These are phyloP conservation scores for Corythornis cristatus DNA, from an alignment of 2,113 vertebrate species.

Conservation along the genomic window DNA sequence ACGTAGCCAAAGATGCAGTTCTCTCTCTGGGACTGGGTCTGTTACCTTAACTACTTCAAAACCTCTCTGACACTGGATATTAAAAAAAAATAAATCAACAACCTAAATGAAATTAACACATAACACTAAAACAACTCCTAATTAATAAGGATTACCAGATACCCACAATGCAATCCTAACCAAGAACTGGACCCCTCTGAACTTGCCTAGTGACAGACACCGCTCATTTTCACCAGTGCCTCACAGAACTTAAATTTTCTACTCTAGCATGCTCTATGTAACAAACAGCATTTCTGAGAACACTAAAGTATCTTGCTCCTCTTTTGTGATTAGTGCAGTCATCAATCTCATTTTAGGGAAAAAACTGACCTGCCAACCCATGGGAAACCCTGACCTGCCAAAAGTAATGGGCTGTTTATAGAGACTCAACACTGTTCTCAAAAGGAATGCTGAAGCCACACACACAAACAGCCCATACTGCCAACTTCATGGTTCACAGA, in stretches of 20 bases:
- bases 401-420: background rate
- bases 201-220: background rate
- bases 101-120: background rate
- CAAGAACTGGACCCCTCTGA: background rate
- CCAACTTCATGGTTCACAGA: background rate
- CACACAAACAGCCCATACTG: background rate
- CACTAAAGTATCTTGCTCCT: background rate
- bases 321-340: background rate
- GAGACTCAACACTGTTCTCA: background rate
- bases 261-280: background rate
- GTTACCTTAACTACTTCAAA: background rate
- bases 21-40: background rate
- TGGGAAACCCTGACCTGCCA: background rate
- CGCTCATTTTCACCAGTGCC: background rate
- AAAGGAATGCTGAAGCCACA: background rate
- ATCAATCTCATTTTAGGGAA: background rate
- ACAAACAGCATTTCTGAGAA: background rate
- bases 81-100: constrained; percentile 8
- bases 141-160: background rate
- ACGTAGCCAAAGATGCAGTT: background rate
- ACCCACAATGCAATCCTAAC: background rate
- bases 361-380: background rate
- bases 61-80: background rate
- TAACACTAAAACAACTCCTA: background rate
- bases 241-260: background rate